Base-by-base conservation (phyloP, 2,888 invertebrate species). In the Tricholauxania praeusta region DNA sequence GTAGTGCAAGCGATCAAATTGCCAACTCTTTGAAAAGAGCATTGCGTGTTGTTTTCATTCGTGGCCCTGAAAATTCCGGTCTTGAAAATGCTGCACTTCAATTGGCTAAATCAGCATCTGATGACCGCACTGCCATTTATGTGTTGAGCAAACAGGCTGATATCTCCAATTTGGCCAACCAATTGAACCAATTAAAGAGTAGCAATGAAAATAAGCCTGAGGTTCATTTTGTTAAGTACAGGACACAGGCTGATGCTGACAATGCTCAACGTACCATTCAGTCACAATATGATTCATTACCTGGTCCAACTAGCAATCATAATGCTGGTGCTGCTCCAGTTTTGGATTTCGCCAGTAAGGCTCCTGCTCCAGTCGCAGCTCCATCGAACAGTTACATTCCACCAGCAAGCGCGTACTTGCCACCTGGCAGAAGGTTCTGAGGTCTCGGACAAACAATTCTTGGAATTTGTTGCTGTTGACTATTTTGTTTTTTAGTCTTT, bases 1-100 rank as follows among this genome's bases (percentile, higher is more conserved):
- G 77, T 0, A 76, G 72, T 6, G 74, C 77, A 51, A 77, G 76
- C n/a, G 80, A 82, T 15, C 80, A 81, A 65, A 72, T 79, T 19
- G 66, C 77, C 12, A 79, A 80, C 57, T 75, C 80, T 0, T 32
- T 84, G 51, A 82, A 82, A 71, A 82, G 78, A 57, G 82, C 81
- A 66, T 75, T 87, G 15, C 86, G 85, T 17, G 85, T 87, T 6
- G 76, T 87, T 14, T 87, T 87, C 78, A 87, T 87, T 71, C 86
- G 84, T 78, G 82, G 85, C 12, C 87, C 87, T 64, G 85, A 85
- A 78, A 84, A 84, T 51, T 77, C 77, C 3, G 84, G 82, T 3
- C 69, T 85, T 57, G 83, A 84, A 52, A 81, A 84, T 64, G 83
- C 84, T 15, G 85, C 83, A 3, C 75, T 85, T 0, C 81, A 85